Evolutionary conservation across 1,140 invertebrate genomes (phyloP).

Genomic region (Theocolax elegans): DNA sequence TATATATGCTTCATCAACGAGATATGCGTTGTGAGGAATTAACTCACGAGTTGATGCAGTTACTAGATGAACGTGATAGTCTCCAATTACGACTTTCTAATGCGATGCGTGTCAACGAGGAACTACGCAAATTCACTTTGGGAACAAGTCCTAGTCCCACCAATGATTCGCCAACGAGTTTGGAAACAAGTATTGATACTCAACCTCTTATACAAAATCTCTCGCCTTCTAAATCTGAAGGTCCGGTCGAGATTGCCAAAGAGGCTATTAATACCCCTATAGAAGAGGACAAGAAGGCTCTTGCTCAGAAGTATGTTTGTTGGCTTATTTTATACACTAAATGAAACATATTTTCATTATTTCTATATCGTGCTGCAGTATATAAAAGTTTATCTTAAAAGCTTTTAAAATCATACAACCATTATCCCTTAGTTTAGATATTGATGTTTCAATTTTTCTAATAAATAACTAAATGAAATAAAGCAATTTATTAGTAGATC

Average conservation of each 20-base stretch:
- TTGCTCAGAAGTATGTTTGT: slow-evolving; percentile 61
- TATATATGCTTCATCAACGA: slow-evolving; percentile 87
- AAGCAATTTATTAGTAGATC: too few species aligned
- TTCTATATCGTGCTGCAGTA: too few species aligned
- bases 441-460: too few species aligned
- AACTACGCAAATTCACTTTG: slow-evolving; percentile 51
- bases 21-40: slow-evolving; percentile 90
- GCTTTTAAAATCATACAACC: too few species aligned
- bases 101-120: slow-evolving; percentile 78
- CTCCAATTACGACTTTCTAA: slow-evolving; percentile 84
- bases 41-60: slow-evolving; percentile 83
- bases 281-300: slow-evolving; percentile 56
- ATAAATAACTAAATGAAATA: too few species aligned
- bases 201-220: slow-evolving; percentile 52
- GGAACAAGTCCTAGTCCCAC: slow-evolving; percentile 52
- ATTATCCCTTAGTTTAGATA: too few species aligned
- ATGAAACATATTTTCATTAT: too few species aligned
- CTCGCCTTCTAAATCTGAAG: slow-evolving; percentile 54
- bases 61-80: slow-evolving; percentile 86
- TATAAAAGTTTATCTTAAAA: too few species aligned
- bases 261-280: slow-evolving; percentile 59
- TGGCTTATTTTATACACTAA: background rate
- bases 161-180: slow-evolving; percentile 33
- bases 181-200: background rate
- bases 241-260: slow-evolving; percentile 60